Percentiles rank a stretch among this genome's conserved stretches.
These are phyloP conservation scores for Meloidogyne hapla DNA, from an alignment of 1,140 invertebrate species.

Conservation along the genomic window DNA sequence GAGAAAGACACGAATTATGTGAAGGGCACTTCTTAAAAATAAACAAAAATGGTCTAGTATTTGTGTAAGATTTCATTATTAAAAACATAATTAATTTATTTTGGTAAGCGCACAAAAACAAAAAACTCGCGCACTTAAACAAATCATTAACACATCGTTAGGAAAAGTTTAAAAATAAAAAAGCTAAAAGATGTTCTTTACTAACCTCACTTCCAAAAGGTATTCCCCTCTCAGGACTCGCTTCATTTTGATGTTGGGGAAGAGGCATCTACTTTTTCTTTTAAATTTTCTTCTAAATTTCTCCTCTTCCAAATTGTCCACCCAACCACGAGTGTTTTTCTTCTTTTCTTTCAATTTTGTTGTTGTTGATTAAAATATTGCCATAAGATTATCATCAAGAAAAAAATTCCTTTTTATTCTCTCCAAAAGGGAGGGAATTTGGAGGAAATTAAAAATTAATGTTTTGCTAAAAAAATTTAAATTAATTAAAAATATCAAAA, in stretches of 20 bases:
- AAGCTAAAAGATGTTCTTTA: background rate
- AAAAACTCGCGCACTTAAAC: no score
- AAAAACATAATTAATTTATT: no score
- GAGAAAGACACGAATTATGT: no score
- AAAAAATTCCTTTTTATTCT: constrained; percentile 1
- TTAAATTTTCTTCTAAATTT: background rate
- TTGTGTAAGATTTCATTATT: no score
- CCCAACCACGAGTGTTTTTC: no score
- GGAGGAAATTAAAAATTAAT: background rate
- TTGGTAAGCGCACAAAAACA: no score
- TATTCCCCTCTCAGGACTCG: constrained; percentile 20
- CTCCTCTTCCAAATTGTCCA: no score
- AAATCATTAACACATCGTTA: no score
- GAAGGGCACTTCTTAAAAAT: no score
- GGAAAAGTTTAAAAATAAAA: no score
- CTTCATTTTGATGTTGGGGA: background rate
- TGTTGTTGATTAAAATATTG: background rate
- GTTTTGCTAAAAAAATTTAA: background rate
- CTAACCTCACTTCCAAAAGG: constrained; percentile 23
- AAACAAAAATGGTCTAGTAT: no score
- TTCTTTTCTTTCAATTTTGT: background rate
- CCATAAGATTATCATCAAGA: background rate
- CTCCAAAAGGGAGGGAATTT: background rate
- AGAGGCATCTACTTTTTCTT: no score
- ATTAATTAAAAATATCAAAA: background rate